Evolutionary conservation across 2,888 invertebrate species (phyloP), one percentile per base, ranked within the genome.

Genomic region (Diaprepes abbreviatus): DNA sequence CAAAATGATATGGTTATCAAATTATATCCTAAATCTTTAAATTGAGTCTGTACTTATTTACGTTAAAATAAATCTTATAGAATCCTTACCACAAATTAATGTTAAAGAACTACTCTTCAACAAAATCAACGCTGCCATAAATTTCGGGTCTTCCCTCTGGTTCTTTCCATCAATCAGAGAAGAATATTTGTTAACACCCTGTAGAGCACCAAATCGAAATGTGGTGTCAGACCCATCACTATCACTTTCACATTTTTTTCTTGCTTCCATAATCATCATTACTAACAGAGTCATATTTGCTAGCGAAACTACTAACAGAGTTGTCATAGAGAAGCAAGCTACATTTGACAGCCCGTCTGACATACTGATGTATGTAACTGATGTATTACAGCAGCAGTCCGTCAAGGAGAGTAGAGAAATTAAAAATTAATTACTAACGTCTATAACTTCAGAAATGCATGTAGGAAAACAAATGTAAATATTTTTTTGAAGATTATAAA

Each of bases 261-360:
- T 67, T 3, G 72, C 67, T 21, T 76, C 72, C 70, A 77, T 52
- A 10, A 78, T 69, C 16, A 78, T 66, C 10, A 70, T 60, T n/a
- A 76, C 70, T 3, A 78, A 65, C 19, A 78, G 66, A 40, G 77
- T 40, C 9, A 78, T 45, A 70, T 78, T 78, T 1, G 76, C 75
- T 38, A 77, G 21, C 17, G 76, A 76, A 19, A 78, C 73, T 6
- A 77, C 72, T 10, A 77, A 54, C 19, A 78, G 62, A 1, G 76
- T 77, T 9, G 75, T 74, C 16, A 77, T 66, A 0, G 76, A 71
- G 24, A 77, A 64, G 54, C 78, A 78, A 10, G 77, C 74, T 12
- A 76, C 64, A 36, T 58, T 66, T 33, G 68, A 54, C 64, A 75
- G 66, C 21, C 63, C 63, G 19, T 68, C 68, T 9, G 43, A 38